These are phyloP conservation scores for Odocoileus hemionus DNA, from an alignment of 2,113 vertebrate species.

Conservation along the genomic window DNA sequence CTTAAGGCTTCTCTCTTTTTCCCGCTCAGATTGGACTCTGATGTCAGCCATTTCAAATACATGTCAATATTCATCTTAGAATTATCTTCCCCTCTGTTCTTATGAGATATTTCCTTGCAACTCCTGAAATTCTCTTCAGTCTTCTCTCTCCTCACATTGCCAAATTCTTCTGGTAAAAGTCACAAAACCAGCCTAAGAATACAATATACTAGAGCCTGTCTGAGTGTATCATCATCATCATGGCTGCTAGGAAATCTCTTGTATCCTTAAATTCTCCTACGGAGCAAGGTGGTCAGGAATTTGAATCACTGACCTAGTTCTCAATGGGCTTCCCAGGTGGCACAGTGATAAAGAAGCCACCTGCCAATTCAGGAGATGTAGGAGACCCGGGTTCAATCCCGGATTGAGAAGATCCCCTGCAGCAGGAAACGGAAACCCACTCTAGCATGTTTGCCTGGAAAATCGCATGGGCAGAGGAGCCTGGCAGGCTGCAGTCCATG, in stretches of 20 bases:
- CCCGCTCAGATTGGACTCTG: neutral
- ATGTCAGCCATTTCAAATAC: neutral
- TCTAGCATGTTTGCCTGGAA: neutral
- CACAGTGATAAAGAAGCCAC: neutral
- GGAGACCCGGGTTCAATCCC: neutral
- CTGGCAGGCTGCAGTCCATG: neutral
- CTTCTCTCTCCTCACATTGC: neutral
- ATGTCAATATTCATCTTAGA: neutral
- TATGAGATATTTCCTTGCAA: neutral
- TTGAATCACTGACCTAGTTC: neutral
- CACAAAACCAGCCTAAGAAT: neutral
- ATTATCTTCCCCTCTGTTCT: neutral
- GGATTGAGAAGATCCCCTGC: neutral
- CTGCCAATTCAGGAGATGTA: neutral
- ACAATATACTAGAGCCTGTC: neutral
- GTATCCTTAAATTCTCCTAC: neutral
- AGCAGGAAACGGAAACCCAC: neutral
- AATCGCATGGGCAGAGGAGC: neutral
- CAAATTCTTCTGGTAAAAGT: neutral
- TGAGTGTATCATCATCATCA: neutral
- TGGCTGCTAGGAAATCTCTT: neutral
- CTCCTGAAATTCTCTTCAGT: neutral
- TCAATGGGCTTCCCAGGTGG: neutral
- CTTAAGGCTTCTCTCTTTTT: neutral
- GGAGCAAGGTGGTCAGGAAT: neutral